These are phyloP conservation scores for Gracilinanus agilis DNA, from an alignment of 2,113 vertebrate genomes.

Conservation along the genomic window DNA sequence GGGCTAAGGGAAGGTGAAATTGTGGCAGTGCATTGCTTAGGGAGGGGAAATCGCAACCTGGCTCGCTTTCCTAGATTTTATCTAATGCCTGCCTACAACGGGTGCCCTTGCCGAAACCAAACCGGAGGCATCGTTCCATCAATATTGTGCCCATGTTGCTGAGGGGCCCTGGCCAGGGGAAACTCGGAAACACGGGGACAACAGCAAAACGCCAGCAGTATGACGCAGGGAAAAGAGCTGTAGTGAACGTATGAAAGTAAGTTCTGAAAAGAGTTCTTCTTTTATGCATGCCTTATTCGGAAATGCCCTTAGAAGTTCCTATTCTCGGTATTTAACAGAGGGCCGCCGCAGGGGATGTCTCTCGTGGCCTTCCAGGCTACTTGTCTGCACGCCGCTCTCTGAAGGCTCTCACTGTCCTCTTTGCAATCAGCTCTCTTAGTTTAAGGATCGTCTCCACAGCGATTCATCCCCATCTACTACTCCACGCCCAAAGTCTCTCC, in stretches of 20 bases:
- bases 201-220: not conserved
- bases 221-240: not conserved
- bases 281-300: not conserved
- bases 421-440: not conserved
- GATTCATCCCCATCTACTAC: too few relatives aligned
- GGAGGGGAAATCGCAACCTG: too few relatives aligned
- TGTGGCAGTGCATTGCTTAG: too few relatives aligned
- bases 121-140: too few relatives aligned
- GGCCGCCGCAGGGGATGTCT: not conserved
- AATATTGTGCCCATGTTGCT: not conserved
- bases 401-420: not conserved
- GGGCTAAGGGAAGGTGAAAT: too few relatives aligned
- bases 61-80: too few relatives aligned
- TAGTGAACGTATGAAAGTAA: not conserved
- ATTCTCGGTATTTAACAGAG: not conserved
- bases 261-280: not conserved
- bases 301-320: not conserved
- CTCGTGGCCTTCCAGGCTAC: not conserved
- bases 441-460: not conserved
- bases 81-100: too few relatives aligned
- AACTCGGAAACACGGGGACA: not conserved
- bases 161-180: too few relatives aligned
- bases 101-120: too few relatives aligned
- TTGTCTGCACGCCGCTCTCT: not conserved
- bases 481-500: not conserved